Percentiles rank a stretch among this genome's conserved stretches.
Conservation (phyloP, 2,113 vertebrate genomes). For the Gallinago jamesoni region DNA sequence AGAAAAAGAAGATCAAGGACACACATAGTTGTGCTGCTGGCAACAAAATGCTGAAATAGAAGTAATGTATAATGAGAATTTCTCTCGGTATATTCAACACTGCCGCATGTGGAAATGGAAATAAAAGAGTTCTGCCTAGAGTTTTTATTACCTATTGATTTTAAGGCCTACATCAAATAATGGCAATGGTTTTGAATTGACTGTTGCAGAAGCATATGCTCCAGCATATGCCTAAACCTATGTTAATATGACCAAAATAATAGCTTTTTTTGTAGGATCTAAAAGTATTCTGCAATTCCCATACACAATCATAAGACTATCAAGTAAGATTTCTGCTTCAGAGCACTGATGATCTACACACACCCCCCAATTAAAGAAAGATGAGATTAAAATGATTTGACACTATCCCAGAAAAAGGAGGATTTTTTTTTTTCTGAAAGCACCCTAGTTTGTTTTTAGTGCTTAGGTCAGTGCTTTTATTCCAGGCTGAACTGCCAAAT, state of each 20-base stretch:
- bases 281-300: neutral
- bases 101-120: neutral
- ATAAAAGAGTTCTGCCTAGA: neutral
- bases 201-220: neutral
- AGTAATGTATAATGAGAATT: neutral
- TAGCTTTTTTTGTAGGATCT: neutral
- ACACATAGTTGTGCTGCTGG: neutral
- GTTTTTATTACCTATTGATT: neutral
- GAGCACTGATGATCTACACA: neutral
- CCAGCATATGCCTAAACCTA: neutral
- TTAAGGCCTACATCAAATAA: neutral
- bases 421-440: neutral
- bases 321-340: neutral
- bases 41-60: neutral
- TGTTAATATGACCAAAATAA: neutral
- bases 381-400: neutral
- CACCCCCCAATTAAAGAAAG: neutral
- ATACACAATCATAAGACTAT: neutral
- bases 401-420: neutral
- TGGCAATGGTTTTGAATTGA: neutral
- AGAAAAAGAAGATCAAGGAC: neutral
- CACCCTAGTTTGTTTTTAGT: neutral
- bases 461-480: neutral
- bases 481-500: neutral
- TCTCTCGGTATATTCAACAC: neutral